phyloP scores from a whole-genome alignment of 2,113 vertebrate species.

The Pseudopodoces humilis region DNA sequence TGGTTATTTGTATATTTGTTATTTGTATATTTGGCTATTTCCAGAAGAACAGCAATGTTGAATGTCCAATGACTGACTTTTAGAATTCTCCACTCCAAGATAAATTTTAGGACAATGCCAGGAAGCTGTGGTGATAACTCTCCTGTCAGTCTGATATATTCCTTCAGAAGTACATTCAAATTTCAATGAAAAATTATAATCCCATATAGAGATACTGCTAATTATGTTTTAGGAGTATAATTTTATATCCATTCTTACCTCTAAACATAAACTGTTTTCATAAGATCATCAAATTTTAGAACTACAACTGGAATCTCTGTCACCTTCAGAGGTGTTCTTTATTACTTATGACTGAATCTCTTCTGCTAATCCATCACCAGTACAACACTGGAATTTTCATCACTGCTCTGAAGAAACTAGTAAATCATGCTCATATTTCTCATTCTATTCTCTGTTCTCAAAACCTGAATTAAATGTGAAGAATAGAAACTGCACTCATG shows the following conservation, averaged over 20 bases:
- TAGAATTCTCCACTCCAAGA: neutral
- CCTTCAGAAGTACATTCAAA: neutral
- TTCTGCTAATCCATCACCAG: neutral
- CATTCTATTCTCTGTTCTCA: neutral
- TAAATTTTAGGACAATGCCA: neutral
- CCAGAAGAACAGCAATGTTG: neutral
- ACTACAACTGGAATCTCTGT: neutral
- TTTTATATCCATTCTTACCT: conserved; percentile 12
- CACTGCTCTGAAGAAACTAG: conserved; percentile 11
- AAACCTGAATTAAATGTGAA: conserved; percentile 38
- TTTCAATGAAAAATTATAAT: neutral
- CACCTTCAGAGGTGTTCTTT: conserved; percentile 16
- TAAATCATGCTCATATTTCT: conserved; percentile 44
- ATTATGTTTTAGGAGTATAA: neutral
- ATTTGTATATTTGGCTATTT: neutral
- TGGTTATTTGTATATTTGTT: neutral
- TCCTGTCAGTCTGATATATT: neutral
- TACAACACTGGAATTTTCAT: conserved; percentile 34
- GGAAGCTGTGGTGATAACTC: neutral
- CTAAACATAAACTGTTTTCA: conserved; percentile 22
- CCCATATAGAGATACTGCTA: neutral
- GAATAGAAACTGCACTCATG: neutral
- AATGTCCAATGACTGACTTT: neutral
- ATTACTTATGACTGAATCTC: conserved; percentile 9
- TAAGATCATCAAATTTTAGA: conserved; percentile 19